phyloP scores from a whole-genome alignment of 2,113 vertebrate species.

The Turdus rufiventris region DNA sequence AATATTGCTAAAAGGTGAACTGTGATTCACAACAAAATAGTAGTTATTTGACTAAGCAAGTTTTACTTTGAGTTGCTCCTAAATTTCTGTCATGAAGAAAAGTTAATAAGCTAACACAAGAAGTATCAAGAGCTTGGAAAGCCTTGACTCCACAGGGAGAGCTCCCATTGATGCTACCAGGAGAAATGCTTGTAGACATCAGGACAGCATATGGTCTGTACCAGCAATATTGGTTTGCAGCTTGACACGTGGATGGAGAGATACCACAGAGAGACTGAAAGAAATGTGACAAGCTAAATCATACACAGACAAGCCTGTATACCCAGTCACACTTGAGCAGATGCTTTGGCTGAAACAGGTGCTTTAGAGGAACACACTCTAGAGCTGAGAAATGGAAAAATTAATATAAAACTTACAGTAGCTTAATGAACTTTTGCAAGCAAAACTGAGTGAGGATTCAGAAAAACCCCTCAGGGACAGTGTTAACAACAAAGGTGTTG shows the following conservation, averaged over 20 bases:
- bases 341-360: constrained; percentile 71
- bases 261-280: constrained; percentile 32
- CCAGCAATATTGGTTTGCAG: constrained; percentile 43
- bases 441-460: constrained; percentile 38
- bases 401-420: constrained; percentile 39
- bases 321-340: constrained; percentile 58
- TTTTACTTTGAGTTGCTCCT: not conserved
- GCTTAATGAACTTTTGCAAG: constrained; percentile 41
- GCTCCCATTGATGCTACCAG: not conserved
- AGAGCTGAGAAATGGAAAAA: constrained; percentile 47
- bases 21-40: not conserved
- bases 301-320: not conserved
- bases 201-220: constrained; percentile 35
- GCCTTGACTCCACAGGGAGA: not conserved
- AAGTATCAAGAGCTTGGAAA: not conserved
- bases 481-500: not conserved
- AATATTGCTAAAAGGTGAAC: not conserved
- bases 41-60: not conserved
- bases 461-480: constrained; percentile 43
- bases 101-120: not conserved
- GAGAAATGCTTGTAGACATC: constrained; percentile 16
- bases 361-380: constrained; percentile 54
- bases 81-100: not conserved
- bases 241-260: constrained; percentile 33
- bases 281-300: constrained; percentile 29